phyloP scores from a whole-genome alignment of 2,888 invertebrate species.

The Ormyrus labotus region DNA sequence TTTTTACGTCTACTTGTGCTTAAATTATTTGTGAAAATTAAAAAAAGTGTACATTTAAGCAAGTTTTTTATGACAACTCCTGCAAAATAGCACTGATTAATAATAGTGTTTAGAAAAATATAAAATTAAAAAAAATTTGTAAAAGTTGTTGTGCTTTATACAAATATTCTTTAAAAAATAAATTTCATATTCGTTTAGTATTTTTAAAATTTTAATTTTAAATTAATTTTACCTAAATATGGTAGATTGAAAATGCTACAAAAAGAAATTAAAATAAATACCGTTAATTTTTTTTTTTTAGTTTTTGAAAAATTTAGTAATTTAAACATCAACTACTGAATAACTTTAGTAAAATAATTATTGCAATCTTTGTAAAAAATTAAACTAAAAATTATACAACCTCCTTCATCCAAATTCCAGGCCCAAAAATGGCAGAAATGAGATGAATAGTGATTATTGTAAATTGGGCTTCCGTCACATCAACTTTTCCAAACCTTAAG shows the following conservation, averaged over 20 bases:
- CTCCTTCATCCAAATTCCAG: conserved; percentile 89
- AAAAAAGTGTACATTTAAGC: too few relatives aligned
- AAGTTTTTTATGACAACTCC: too few relatives aligned
- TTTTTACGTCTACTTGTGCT: too few relatives aligned
- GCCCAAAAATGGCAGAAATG: conserved; percentile 90
- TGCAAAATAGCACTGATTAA: background rate
- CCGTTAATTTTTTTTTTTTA: background rate
- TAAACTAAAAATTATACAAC: conserved; percentile 75
- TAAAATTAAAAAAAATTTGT: background rate
- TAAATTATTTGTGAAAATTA: too few relatives aligned
- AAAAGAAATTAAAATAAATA: background rate
- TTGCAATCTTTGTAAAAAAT: conserved; percentile 2
- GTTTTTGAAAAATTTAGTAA: background rate
- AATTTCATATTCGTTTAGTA: conserved; percentile 20
- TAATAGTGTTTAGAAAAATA: background rate
- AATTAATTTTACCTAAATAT: background rate
- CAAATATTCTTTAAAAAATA: background rate
- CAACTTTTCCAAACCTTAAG: conserved; percentile 91
- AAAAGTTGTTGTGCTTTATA: background rate
- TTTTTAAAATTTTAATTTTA: background rate
- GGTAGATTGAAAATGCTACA: background rate
- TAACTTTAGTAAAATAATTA: conserved; percentile 18
- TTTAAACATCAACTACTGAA: background rate
- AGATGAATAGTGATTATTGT: conserved; percentile 93
- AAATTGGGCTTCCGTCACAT: conserved; percentile 99